phyloP scores from a whole-genome alignment of 2,797 vertebrate genomes.

The Sebastes iracundus region DNA sequence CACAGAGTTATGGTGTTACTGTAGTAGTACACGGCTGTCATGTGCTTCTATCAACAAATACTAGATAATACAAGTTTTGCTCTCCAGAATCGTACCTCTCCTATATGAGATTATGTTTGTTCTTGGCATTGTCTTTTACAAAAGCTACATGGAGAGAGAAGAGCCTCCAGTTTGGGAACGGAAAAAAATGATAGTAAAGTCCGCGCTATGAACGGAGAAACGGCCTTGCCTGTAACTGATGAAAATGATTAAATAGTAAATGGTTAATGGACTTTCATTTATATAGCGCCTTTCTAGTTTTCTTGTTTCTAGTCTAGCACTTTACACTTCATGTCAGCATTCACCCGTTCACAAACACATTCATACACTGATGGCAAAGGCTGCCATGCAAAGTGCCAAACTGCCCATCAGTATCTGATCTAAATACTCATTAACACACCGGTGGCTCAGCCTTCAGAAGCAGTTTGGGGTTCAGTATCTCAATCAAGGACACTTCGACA shows the following conservation, averaged over 20 bases:
- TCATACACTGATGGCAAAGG: too few relatives aligned
- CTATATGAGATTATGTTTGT: background rate
- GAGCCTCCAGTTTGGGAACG: background rate
- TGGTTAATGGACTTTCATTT: too few relatives aligned
- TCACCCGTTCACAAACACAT: too few relatives aligned
- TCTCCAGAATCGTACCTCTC: background rate
- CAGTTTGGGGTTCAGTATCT: too few relatives aligned
- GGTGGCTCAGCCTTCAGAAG: too few relatives aligned
- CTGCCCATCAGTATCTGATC: too few relatives aligned
- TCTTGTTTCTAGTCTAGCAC: too few relatives aligned
- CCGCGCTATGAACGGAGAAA: background rate
- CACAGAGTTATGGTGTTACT: background rate
- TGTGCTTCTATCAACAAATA: background rate
- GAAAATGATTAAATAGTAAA: background rate
- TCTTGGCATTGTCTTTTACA: background rate
- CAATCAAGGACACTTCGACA: too few relatives aligned
- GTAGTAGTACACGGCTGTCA: background rate
- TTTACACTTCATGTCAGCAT: too few relatives aligned
- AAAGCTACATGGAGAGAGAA: background rate
- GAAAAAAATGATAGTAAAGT: background rate
- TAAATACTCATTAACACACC: too few relatives aligned
- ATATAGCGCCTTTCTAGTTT: too few relatives aligned
- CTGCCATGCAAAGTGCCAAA: too few relatives aligned
- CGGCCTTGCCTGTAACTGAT: background rate
- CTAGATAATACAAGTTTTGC: background rate